A percentile compares a stretch with the other conserved stretches of the same genome.
These are phyloP conservation scores for Hirtodrosophila cameraria DNA, from an alignment of 2,888 invertebrate genomes.

Conservation along the genomic window DNA sequence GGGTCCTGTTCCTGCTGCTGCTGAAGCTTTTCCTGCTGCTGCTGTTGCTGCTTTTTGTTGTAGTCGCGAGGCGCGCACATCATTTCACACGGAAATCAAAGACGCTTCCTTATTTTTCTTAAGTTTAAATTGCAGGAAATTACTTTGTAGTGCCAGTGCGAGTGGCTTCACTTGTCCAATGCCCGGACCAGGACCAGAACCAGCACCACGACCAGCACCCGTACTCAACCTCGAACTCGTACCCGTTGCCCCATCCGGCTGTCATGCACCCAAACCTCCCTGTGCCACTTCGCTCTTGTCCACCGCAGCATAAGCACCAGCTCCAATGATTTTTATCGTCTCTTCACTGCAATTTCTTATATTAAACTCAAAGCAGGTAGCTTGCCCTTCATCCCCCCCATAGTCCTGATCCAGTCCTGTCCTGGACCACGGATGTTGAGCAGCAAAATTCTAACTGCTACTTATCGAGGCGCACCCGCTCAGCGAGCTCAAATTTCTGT, in stretches of 20 bases:
- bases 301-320: constrained; percentile 7
- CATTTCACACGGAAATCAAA: constrained; percentile 80
- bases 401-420: neutral
- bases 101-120: constrained; percentile 79
- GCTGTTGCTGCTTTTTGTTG: constrained; percentile 28
- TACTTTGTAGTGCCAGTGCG: constrained; percentile 66
- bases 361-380: constrained; percentile 69
- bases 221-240: neutral
- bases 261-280: neutral
- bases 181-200: no score
- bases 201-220: neutral
- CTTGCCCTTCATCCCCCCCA: constrained; percentile 1
- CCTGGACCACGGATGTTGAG: constrained; percentile 58
- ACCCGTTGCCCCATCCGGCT: neutral
- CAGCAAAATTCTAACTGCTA: constrained; percentile 75
- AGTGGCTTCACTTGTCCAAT: constrained; percentile 45
- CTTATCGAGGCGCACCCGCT: constrained; percentile 65
- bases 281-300: constrained; percentile 9
- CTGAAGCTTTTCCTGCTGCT: neutral
- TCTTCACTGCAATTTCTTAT: constrained; percentile 61
- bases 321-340: constrained; percentile 59
- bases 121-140: constrained; percentile 80
- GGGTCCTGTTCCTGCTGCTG: neutral
- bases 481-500: neutral
- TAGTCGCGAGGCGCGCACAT: constrained; percentile 52